These are phyloP conservation scores for Nothobranchius kuhntae DNA, from an alignment of 2,113 vertebrate genomes.

Conservation along the genomic window DNA sequence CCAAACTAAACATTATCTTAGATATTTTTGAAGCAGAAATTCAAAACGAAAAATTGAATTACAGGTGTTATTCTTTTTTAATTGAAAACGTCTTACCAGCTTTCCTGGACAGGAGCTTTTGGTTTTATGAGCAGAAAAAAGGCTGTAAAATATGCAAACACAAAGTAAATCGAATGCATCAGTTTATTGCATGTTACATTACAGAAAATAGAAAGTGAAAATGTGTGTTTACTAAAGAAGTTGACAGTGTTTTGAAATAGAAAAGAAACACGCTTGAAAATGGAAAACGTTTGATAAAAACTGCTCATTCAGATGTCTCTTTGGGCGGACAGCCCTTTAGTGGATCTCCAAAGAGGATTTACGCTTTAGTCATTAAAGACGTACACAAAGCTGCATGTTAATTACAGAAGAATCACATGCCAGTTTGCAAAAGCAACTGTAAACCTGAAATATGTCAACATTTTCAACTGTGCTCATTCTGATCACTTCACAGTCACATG, in stretches of 20 bases:
- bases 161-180: constrained; percentile 62
- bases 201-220: constrained; percentile 90
- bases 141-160: not conserved
- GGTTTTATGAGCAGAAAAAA: not conserved
- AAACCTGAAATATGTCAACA: constrained; percentile 2
- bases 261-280: constrained; percentile 68
- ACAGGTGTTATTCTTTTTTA: no score
- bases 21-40: no score
- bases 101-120: not conserved
- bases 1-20: no score
- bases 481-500: constrained; percentile 19
- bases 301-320: constrained; percentile 49
- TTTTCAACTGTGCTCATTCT: not conserved
- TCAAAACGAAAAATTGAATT: no score
- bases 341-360: constrained; percentile 4
- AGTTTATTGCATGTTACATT: constrained; percentile 93
- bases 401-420: constrained; percentile 34
- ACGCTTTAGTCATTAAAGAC: not conserved
- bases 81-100: no score
- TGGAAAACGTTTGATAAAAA: constrained; percentile 21
- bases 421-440: constrained; percentile 18
- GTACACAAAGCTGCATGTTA: constrained; percentile 26
- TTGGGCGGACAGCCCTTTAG: not conserved
- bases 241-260: constrained; percentile 56
- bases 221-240: constrained; percentile 76